Conservation (phyloP, 1,140 invertebrate genomes). For the Pissodes strobi region DNA sequence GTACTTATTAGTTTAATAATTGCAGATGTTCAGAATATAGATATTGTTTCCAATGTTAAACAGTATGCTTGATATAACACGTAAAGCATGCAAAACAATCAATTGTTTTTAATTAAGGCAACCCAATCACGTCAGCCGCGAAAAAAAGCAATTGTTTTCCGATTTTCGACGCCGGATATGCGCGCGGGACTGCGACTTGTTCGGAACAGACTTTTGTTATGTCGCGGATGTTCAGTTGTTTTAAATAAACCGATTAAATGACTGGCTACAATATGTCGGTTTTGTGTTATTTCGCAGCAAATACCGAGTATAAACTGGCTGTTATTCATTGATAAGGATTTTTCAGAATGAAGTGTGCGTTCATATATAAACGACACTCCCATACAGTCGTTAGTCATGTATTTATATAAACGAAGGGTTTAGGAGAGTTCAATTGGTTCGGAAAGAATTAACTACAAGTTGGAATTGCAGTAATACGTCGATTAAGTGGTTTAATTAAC, state of each 20-base stretch:
- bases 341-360: constrained; percentile 22
- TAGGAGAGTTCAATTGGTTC: constrained; percentile 32
- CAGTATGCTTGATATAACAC: too few species aligned
- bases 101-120: neutral
- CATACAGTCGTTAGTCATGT: constrained; percentile 31
- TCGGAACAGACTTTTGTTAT: neutral
- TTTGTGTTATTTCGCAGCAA: constrained; percentile 24
- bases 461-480: constrained; percentile 34
- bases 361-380: constrained; percentile 21
- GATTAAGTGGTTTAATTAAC: constrained; percentile 37
- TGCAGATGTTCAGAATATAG: too few species aligned
- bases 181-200: neutral
- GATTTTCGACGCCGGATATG: constrained; percentile 10
- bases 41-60: too few species aligned
- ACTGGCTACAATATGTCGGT: neutral
- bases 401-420: constrained; percentile 36
- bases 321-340: constrained; percentile 30
- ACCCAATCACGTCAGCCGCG: constrained; percentile 13
- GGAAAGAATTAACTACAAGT: constrained; percentile 31
- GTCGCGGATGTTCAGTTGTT: constrained; percentile 21
- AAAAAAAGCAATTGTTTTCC: constrained; percentile 23
- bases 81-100: too few species aligned
- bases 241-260: constrained; percentile 15
- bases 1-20: too few species aligned
- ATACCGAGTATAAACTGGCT: constrained; percentile 6